A percentile compares a stretch with the other conserved stretches of the same genome.
Conservation (phyloP, 2,797 vertebrate species). For the Synaphobranchus kaupii region DNA sequence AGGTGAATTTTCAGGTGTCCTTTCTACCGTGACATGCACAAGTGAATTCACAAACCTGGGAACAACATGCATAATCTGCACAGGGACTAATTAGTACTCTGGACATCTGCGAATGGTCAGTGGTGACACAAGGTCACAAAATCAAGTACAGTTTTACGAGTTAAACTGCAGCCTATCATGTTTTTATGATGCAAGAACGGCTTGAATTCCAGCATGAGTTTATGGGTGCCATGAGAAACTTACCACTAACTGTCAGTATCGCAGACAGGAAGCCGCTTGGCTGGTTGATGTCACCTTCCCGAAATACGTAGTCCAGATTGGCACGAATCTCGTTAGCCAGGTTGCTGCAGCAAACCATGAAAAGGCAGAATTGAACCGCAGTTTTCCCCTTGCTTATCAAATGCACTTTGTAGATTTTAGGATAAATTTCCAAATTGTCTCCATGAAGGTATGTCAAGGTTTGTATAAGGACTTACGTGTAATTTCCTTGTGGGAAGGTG, state of each 20-base stretch:
- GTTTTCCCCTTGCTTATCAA: background rate
- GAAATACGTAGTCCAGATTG: background rate
- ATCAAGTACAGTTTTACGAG: background rate
- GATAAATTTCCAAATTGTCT: background rate
- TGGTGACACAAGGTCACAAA: background rate
- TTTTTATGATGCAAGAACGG: background rate
- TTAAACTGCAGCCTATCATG: background rate
- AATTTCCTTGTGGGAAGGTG: background rate
- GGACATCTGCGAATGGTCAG: background rate
- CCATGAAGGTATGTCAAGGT: background rate
- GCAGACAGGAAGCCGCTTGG: background rate
- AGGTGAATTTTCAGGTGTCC: background rate
- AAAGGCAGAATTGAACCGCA: background rate
- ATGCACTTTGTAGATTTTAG: background rate
- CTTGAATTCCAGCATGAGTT: background rate
- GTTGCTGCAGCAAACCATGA: background rate
- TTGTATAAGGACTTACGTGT: background rate
- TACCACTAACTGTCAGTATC: background rate
- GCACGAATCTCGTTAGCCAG: background rate
- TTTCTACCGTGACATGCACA: background rate
- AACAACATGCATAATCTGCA: background rate
- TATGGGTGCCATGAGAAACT: background rate
- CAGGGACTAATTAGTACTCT: background rate
- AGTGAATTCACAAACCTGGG: background rate
- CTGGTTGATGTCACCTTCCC: background rate